phyloP scores from a whole-genome alignment of 2,113 vertebrate genomes.

The Tonatia bakeri region DNA sequence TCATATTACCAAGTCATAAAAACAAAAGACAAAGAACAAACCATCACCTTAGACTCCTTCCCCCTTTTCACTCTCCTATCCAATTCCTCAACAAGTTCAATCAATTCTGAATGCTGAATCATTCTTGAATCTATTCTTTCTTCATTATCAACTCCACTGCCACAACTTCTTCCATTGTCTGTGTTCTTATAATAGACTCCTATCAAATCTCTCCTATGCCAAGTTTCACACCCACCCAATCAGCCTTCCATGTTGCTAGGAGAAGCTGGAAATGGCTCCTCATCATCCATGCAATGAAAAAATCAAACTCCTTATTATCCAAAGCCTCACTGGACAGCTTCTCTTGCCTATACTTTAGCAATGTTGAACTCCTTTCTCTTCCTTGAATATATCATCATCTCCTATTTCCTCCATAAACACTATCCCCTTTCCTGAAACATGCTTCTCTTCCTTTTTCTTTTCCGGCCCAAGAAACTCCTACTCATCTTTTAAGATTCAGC shows the following conservation, averaged over 20 bases:
- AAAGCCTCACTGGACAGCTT: background rate
- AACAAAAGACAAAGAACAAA: background rate
- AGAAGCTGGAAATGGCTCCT: background rate
- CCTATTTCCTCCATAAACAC: background rate
- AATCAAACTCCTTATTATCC: background rate
- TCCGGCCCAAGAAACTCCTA: constrained; percentile 16
- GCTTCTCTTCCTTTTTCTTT: background rate
- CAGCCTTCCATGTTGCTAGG: background rate
- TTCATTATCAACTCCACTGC: background rate
- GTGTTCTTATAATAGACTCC: background rate
- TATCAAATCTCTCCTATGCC: background rate
- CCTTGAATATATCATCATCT: background rate
- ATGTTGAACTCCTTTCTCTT: background rate
- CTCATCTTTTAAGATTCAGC: constrained; percentile 9
- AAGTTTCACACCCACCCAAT: background rate
- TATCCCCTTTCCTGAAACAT: background rate
- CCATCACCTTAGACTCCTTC: background rate
- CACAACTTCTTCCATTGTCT: background rate
- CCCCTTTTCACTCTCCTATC: background rate
- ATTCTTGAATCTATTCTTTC: background rate
- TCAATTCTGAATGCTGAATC: background rate
- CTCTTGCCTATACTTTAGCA: background rate
- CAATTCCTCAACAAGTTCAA: background rate
- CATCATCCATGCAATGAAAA: background rate
- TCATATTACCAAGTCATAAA: background rate